phyloP scores from a whole-genome alignment of 2,888 invertebrate genomes.

The Lypha dubia region DNA sequence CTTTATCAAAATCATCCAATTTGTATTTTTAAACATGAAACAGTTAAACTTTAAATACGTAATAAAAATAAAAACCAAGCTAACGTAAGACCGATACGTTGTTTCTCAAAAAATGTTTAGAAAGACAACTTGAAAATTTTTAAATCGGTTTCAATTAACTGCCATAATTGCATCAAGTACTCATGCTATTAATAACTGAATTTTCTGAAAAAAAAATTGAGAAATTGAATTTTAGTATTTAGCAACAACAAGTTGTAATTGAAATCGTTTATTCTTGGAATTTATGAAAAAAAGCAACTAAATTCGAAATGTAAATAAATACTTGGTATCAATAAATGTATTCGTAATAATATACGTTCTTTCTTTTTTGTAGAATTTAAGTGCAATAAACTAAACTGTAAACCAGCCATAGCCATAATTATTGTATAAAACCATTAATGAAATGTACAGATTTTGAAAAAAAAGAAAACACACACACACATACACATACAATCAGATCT shows the following conservation, averaged over 20 bases:
- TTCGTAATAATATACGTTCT: conserved; percentile 8
- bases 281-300: neutral
- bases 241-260: too few relatives aligned
- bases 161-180: too few relatives aligned
- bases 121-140: too few relatives aligned
- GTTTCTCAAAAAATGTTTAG: too few relatives aligned
- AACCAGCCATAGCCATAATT: conserved; percentile 68
- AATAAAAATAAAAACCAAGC: neutral
- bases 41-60: neutral
- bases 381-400: conserved; percentile 66
- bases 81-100: too few relatives aligned
- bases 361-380: conserved; percentile 64
- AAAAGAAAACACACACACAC: conserved; percentile 37
- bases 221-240: too few relatives aligned
- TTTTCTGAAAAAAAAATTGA: too few relatives aligned
- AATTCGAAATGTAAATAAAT: conserved; percentile 5
- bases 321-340: neutral
- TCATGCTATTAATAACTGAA: too few relatives aligned
- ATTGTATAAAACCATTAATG: conserved; percentile 20
- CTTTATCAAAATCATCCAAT: conserved; percentile 31
- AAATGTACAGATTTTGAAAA: conserved; percentile 33
- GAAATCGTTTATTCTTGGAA: neutral
- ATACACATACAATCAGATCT: conserved; percentile 55
- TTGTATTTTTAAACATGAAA: neutral
- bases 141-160: too few relatives aligned